phyloP scores from a whole-genome alignment of 2,888 invertebrate genomes.

The Amblyjoppa fuscipennis region DNA sequence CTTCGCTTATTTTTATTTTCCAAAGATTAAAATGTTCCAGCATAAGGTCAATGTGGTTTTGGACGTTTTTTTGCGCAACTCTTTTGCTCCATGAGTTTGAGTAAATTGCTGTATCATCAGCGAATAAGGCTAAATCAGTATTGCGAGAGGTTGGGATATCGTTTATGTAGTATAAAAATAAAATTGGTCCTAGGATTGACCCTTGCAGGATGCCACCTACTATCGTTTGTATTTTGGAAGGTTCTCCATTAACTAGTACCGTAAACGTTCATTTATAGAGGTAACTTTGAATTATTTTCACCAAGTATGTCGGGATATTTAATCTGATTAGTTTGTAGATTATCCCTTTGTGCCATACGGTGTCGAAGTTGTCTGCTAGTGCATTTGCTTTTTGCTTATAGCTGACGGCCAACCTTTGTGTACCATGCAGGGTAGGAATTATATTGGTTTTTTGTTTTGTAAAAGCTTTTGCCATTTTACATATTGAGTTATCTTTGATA shows the following conservation, averaged over 20 bases:
- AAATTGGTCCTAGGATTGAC: not conserved
- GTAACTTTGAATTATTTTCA: conserved; percentile 21
- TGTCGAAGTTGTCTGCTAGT: not conserved
- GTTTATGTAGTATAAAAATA: not conserved
- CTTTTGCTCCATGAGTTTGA: conserved; percentile 21
- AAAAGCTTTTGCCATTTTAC: conserved; percentile 61
- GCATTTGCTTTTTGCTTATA: too few relatives aligned
- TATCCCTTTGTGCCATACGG: not conserved
- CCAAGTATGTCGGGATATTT: not conserved
- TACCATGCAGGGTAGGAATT: conserved; percentile 58
- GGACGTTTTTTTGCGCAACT: conserved; percentile 4
- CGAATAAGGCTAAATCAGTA: not conserved
- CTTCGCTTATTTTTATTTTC: conserved; percentile 65
- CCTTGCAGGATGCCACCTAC: not conserved
- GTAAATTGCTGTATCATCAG: conserved; percentile 58
- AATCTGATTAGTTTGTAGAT: not conserved
- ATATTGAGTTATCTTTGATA: conserved; percentile 55
- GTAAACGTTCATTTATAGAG: not conserved
- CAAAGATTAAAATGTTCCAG: conserved; percentile 44
- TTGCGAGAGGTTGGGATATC: too few relatives aligned
- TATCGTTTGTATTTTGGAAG: not conserved
- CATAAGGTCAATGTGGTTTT: not conserved
- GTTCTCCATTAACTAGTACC: too few relatives aligned
- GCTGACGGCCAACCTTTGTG: too few relatives aligned
- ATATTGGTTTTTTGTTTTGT: conserved; percentile 37